Evolutionary conservation across 2,797 vertebrate species (phyloP).

Genomic region (Hipposideros larvatus): DNA sequence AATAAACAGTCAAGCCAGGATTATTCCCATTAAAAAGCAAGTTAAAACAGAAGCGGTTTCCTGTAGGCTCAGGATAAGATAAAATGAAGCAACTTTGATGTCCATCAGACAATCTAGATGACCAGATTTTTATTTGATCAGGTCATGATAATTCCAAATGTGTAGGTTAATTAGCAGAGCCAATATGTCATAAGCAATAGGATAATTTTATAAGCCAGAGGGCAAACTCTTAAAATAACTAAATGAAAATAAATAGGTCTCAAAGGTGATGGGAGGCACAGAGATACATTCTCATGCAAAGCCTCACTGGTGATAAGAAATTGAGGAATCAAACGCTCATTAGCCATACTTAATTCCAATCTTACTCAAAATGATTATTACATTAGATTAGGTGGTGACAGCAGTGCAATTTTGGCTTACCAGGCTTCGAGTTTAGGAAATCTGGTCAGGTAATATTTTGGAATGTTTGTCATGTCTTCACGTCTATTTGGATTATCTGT

Average conservation of each 20-base stretch:
- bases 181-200: not conserved
- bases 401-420: conserved; percentile 15
- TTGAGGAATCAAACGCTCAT: conserved; percentile 61
- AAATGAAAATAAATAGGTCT: not conserved
- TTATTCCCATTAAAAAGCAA: conserved; percentile 63
- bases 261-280: not conserved
- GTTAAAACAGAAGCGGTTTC: conserved; percentile 64
- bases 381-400: conserved; percentile 39
- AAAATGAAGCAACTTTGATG: conserved; percentile 45
- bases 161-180: conserved; percentile 57
- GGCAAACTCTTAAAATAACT: conserved; percentile 4
- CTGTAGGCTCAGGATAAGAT: conserved; percentile 40
- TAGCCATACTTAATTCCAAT: conserved; percentile 58
- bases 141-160: not conserved
- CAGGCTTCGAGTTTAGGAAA: conserved; percentile 38
- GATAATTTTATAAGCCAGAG: not conserved
- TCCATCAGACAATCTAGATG: conserved; percentile 26
- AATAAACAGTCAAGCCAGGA: conserved; percentile 55
- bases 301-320: conserved; percentile 61
- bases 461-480: conserved; percentile 81
- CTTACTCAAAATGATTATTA: conserved; percentile 58
- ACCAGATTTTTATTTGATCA: not conserved
- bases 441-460: conserved; percentile 74
- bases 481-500: conserved; percentile 82
- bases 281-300: not conserved